Evolutionary conservation across 1,140 invertebrate genomes (phyloP).

Genomic region (Neodiprion lecontei): DNA sequence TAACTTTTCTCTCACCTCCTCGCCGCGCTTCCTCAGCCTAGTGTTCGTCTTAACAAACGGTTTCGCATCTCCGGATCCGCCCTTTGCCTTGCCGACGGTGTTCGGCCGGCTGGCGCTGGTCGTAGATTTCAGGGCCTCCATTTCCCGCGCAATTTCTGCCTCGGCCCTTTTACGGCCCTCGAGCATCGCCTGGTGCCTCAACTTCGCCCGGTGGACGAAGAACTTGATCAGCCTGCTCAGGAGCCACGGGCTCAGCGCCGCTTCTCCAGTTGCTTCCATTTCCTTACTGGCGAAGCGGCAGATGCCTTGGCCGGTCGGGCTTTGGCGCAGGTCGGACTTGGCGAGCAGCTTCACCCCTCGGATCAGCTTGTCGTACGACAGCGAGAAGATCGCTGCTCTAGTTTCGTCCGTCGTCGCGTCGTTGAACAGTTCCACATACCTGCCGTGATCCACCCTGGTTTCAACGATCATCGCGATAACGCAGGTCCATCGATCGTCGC

Average conservation of each 20-base stretch:
- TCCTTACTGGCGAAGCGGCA: constrained; percentile 40
- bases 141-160: constrained; percentile 37
- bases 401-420: constrained; percentile 32
- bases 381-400: constrained; percentile 34
- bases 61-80: constrained; percentile 29
- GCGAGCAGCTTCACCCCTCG: constrained; percentile 24
- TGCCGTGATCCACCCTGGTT: constrained; percentile 30
- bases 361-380: constrained; percentile 25
- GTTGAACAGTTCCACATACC: constrained; percentile 39
- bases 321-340: constrained; percentile 31
- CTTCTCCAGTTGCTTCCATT: constrained; percentile 30
- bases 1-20: constrained; percentile 63
- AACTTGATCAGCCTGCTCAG: constrained; percentile 46
- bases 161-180: constrained; percentile 32
- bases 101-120: constrained; percentile 15
- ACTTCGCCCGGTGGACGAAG: constrained; percentile 45
- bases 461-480: constrained; percentile 45
- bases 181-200: constrained; percentile 32
- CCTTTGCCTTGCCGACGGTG: constrained; percentile 21
- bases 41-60: constrained; percentile 60
- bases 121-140: constrained; percentile 31
- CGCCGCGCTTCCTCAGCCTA: constrained; percentile 56
- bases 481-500: constrained; percentile 51
- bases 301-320: constrained; percentile 34
- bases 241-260: constrained; percentile 27